Evolutionary conservation across 2,797 vertebrate species (phyloP).

Genomic region (Limnodromus scolopaceus): DNA sequence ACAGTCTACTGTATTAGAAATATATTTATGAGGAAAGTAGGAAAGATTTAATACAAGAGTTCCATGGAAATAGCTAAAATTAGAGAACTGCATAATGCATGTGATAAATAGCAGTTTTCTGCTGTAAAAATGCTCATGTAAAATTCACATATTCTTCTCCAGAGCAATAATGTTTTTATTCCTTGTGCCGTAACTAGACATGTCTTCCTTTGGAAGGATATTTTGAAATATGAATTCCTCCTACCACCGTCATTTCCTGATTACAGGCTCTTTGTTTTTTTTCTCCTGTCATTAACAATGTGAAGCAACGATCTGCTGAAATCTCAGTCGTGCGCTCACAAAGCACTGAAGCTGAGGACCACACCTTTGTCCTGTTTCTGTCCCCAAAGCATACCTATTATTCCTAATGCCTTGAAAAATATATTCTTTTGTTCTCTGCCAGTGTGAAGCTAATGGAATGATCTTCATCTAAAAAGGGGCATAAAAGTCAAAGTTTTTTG

Average conservation of each 20-base stretch:
- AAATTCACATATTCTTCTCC: conserved; percentile 1
- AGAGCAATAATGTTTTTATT: neutral
- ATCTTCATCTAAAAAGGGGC: neutral
- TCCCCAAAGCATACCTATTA: neutral
- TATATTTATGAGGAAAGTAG: neutral
- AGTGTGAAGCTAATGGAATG: neutral
- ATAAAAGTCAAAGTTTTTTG: neutral
- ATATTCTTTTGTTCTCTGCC: neutral
- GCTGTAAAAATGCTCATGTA: neutral
- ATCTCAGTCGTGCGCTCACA: neutral
- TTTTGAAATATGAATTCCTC: neutral
- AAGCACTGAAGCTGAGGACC: neutral
- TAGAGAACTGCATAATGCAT: conserved; percentile 7
- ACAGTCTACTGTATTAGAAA: neutral
- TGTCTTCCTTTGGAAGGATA: neutral
- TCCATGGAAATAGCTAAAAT: conserved; percentile 7
- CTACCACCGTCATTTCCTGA: neutral
- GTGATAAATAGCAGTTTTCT: conserved; percentile 14
- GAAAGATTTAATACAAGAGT: neutral
- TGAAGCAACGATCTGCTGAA: neutral
- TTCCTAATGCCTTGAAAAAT: neutral
- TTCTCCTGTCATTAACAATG: neutral
- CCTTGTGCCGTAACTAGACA: neutral
- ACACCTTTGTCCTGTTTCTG: neutral
- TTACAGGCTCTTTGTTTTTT: neutral